Conservation (phyloP, 2,113 vertebrate genomes). For the Amblyopsis rosae region DNA sequence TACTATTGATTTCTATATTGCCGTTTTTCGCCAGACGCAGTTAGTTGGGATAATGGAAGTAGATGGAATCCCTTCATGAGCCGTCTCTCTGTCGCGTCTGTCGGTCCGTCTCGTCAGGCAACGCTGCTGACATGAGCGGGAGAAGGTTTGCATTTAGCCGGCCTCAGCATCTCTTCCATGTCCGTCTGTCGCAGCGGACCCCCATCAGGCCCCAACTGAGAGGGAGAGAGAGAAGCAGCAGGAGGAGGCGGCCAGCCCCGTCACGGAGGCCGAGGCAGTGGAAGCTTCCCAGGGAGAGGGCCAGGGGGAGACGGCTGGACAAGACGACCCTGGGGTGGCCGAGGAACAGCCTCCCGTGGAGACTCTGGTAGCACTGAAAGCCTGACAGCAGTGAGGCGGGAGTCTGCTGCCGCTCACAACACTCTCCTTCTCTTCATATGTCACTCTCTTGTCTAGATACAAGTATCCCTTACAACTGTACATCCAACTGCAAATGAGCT, state of each 20-base stretch:
- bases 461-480: conserved; percentile 43
- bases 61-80: background rate
- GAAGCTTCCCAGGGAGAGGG: conserved; percentile 12
- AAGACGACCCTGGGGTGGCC: conserved; percentile 32
- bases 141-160: background rate
- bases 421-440: conserved; percentile 46
- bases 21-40: too few relatives aligned
- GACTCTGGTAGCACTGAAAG: conserved; percentile 57
- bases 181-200: conserved; percentile 29
- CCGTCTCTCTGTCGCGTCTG: background rate
- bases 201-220: background rate
- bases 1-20: too few relatives aligned
- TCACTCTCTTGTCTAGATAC: conserved; percentile 40
- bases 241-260: conserved; percentile 37
- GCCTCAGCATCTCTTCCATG: conserved; percentile 10
- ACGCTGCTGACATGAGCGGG: background rate
- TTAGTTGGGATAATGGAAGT: too few relatives aligned
- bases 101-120: conserved; percentile 4
- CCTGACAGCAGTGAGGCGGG: conserved; percentile 39
- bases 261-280: conserved; percentile 35
- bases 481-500: too few relatives aligned
- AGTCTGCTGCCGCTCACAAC: conserved; percentile 48
- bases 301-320: conserved; percentile 39
- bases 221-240: conserved; percentile 61
- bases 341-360: conserved; percentile 50